phyloP scores from a whole-genome alignment of 2,113 vertebrate species.

The Macroglossus sobrinus region DNA sequence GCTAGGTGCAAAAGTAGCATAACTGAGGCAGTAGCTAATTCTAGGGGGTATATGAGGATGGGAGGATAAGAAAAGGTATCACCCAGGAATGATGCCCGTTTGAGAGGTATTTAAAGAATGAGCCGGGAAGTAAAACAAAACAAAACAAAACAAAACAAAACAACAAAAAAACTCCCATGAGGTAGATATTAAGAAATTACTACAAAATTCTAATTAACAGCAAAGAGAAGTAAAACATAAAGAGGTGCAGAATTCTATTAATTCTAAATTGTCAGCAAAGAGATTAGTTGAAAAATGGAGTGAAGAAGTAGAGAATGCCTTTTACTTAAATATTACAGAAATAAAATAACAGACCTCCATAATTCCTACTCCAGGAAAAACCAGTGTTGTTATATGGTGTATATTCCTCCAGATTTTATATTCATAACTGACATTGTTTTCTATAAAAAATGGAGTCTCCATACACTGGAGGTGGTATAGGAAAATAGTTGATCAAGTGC shows the following conservation, averaged over 20 bases:
- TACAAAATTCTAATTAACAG: neutral
- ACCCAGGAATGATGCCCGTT: neutral
- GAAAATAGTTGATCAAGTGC: neutral
- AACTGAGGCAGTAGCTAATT: neutral
- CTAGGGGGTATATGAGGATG: neutral
- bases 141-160: neutral
- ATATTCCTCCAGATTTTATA: neutral
- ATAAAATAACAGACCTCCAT: neutral
- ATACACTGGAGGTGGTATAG: neutral
- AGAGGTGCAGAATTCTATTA: neutral
- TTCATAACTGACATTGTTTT: neutral
- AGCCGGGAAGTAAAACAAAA: neutral
- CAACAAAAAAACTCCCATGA: neutral
- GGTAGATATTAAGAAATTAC: neutral
- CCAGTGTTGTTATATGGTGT: neutral
- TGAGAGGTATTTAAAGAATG: neutral
- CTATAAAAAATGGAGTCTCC: neutral
- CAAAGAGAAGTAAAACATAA: neutral
- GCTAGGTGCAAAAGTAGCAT: neutral
- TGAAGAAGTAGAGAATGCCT: neutral
- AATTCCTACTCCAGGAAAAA: neutral
- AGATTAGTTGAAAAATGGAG: neutral
- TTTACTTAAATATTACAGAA: conserved; percentile 14
- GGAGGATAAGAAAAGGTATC: neutral
- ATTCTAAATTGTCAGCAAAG: neutral